phyloP scores from a whole-genome alignment of 2,797 vertebrate species.

The Garrulus glandarius region DNA sequence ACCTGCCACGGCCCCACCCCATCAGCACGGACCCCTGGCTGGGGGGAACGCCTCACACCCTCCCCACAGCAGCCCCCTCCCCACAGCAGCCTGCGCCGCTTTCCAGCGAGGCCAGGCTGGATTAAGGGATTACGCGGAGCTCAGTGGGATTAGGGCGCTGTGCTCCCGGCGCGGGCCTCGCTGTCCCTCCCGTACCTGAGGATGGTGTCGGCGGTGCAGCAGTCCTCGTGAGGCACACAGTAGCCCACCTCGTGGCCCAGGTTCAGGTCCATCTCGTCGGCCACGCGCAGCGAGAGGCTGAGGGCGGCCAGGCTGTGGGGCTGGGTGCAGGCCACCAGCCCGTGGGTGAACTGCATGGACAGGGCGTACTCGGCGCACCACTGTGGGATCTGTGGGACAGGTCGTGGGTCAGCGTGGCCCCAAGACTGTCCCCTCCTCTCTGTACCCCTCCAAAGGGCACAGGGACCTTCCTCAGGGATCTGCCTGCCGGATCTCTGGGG shows the following conservation, averaged over 20 bases:
- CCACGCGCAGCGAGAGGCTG: slow-evolving; percentile 88
- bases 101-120: neutral
- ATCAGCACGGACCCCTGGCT: accelerated
- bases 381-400: slow-evolving; percentile 85
- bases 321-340: slow-evolving; percentile 88
- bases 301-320: slow-evolving; percentile 85
- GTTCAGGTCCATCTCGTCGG: slow-evolving; percentile 96
- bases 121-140: slow-evolving; percentile 16
- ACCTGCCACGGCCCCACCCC: slow-evolving; percentile 64
- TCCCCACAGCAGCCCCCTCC: neutral
- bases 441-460: too few relatives aligned
- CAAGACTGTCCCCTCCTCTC: accelerated
- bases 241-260: slow-evolving; percentile 94
- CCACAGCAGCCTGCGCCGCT: accelerated
- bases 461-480: neutral
- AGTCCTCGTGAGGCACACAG: slow-evolving; percentile 89
- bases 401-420: accelerated
- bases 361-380: slow-evolving; percentile 94
- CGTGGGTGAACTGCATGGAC: slow-evolving; percentile 83
- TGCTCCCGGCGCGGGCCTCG: neutral
- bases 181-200: slow-evolving; percentile 79
- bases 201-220: slow-evolving; percentile 88
- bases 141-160: neutral
- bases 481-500: too few relatives aligned
- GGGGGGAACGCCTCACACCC: accelerated